Evolutionary conservation across 2,797 vertebrate species (phyloP), one percentile per base, ranked within the genome.

Genomic region (Gymnothorax reevesii): DNA sequence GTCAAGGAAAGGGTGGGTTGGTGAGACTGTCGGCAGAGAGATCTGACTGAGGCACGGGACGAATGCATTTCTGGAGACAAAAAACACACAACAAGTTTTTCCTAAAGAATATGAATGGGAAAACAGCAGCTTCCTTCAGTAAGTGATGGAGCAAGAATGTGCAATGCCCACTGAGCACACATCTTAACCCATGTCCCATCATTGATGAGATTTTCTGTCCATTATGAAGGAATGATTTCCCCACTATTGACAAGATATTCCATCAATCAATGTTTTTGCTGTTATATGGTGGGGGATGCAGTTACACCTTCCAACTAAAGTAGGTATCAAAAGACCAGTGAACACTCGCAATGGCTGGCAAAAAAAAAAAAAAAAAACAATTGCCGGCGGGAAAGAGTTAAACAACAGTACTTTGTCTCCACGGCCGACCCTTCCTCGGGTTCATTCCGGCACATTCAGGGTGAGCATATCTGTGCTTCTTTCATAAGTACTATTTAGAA

Each of bases 21-120:
- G 80, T 64, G 22, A 25, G 57, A 83, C 57, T 82, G 80, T 49
- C 27, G 9, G 52, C 62, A 57, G 52, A 17, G 75, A 9, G 83
- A 15, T 87, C 57, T 86, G 64, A 83, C 57, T 49, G 66, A 66
- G 69, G 71, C 83, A 9, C 9, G 60, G 59, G 15, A 52, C 15
- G 64, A 57, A 8, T 82, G 62, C n/a, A 69, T 80, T 83, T 82
- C 71, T 42, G 25, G 66, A 59, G 64, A 57, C 9, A 59, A 57
- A 57, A 62, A 60, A 64, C 9, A 27, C n/a, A 33, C 69, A 55
- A 4, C 7, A 20, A 64, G n/a, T 55, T 79, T 75, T 83, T 52
- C 80, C 42, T 83, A 12, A 13, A 64, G 25, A 55, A 73, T 73
- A 55, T 71, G 62, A 69, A 49, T 71, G 27, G n/a, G 42, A 79